Evolutionary conservation across 2,113 vertebrate species (phyloP), one percentile per base, ranked within the genome.

Genomic region (Ancistrus triradiatus): DNA sequence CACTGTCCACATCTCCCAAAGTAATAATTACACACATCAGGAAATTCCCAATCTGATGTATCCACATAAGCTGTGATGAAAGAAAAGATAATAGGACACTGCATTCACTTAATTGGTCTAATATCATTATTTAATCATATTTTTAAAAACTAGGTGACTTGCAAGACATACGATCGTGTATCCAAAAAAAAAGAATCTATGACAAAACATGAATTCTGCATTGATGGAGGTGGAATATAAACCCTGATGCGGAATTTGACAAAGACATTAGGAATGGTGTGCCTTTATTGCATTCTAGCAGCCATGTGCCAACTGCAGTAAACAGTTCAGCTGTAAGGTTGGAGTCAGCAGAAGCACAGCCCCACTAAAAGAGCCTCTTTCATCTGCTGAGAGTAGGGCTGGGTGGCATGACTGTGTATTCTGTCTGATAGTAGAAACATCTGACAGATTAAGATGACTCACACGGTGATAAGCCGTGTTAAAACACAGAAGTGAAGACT

Each of bases 21-120:
- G 79, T 99, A 98, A 80, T 93, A 83, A 74, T 83, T 88, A 80
- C 95, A 99, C 63, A 98, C 95, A 63, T 99, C 95, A 44, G 95
- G 93, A 67, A 95, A 98, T 68, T 99, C 96, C 95, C 94, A 98
- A 73, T 84, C 86, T 15, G 88, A 87, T 0, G 93, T 93, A 78
- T 95, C 92, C 31, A 80, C 31, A 21, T 77, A 86, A 21, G 85
- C 94, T 97, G 77, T n/a, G 53, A 24, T 60, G 7, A 61, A 7
- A 48, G 27, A 42, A 27, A 46, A 11, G 13, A 35, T 11, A 14
- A 22, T 31, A 31, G 3, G 7, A 31, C n/a, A n/a, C n/a, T n/a
- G n/a, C n/a, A n/a, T 3, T 31, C 7, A 31, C 27, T 4, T 31
- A 7, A 31, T 31, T 31, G 3, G 27, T 31, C 3, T 31, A 31